Evolutionary conservation across 2,797 vertebrate species (phyloP), one percentile per base, ranked within the genome.

Genomic region (Silurus aristotelis): DNA sequence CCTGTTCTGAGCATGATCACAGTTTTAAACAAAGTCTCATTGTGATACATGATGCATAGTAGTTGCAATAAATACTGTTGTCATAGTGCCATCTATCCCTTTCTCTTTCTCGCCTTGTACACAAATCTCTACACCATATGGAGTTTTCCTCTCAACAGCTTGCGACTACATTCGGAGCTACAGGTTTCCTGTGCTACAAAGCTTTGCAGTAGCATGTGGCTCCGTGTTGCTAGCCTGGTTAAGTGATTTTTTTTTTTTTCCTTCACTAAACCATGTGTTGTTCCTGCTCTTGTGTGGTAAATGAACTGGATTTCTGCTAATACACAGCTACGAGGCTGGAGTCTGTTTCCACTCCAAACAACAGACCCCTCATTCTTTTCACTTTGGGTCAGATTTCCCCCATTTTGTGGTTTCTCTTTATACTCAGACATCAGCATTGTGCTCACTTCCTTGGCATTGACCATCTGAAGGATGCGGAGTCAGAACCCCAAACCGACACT

Each of bases 401-500:
- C 5, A 13, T 27, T 55, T 81, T 13, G 9, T 27, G 9, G 63
- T 66, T 80, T 66, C 43, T 27, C 61, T 10, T 64, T 80, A 80
- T 20, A 60, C n/a, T 17, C 55, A 60, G 64, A 55, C 79, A 66
- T 66, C n/a, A 4, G 64, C 46, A 20, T 55, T 31, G 46, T 46
- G 76, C 76, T 46, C 31, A 63, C n/a, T 79, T 80, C n/a, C n/a
- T 20, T 52, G 63, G 79, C 61, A 31, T 55, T 81, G 64, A 81
- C 25, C 64, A 55, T 67, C 64, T 55, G 64, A 31, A 81, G 79
- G 78, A 80, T 13, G 15, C 61, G 48, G 43, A 46, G 5, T 25
- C 56, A 10, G 79, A 55, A 48, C 25, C 48, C 64, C 67, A 31
- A 25, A n/a, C 79, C 48, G 64, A 22, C 63, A 67, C 46, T 14